Base-by-base conservation (phyloP, 2,888 invertebrate species). In the Carterocephalus palaemon region DNA sequence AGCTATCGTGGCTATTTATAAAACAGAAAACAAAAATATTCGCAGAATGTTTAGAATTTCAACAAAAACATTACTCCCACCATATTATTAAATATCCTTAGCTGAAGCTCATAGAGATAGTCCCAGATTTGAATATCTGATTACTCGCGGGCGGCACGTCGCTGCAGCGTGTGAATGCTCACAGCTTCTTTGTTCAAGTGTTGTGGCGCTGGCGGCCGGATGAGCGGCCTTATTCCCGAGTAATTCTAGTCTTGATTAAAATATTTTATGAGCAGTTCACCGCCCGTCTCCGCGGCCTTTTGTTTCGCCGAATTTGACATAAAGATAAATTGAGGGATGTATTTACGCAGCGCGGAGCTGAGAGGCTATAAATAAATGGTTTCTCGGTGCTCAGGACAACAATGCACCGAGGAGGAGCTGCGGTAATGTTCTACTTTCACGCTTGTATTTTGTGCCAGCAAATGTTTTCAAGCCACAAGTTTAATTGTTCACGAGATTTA, bases 201-300 rank as follows among this genome's bases (percentile, higher is more conserved):
- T 36, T 29, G 43, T 36, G 22, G 15, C 13, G 20, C 12, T 16
- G 16, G 10, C 17, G 13, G 28, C 6, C 3, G 34, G 22, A 37
- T 19, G 37, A 42, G 36, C 29, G 43, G 40, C 37, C 45, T 42
- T 53, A 48, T 53, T 46, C 49, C 19, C 46, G 37, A 40, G 49
- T 52, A 53, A 56, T 51, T 49, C 50, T 48, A 43, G 40, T 48
- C 47, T 57, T 59, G 53, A 55, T 59, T 57, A 56, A 54, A 59
- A 57, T 55, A 54, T 54, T 57, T 55, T 53, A 56, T 43, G 52
- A 47, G 51, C 39, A 32, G 41, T 43, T 38, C 20, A 50, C 46
- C 47, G 43, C 46, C 47, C 48, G 49, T 54, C 47, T 37, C 46
- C 38, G 46, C 39, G 23, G 17, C 29, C 36, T 42, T 52, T 53